Evolutionary conservation across 2,113 vertebrate genomes (phyloP).

Genomic region (Megaleporinus macrocephalus): DNA sequence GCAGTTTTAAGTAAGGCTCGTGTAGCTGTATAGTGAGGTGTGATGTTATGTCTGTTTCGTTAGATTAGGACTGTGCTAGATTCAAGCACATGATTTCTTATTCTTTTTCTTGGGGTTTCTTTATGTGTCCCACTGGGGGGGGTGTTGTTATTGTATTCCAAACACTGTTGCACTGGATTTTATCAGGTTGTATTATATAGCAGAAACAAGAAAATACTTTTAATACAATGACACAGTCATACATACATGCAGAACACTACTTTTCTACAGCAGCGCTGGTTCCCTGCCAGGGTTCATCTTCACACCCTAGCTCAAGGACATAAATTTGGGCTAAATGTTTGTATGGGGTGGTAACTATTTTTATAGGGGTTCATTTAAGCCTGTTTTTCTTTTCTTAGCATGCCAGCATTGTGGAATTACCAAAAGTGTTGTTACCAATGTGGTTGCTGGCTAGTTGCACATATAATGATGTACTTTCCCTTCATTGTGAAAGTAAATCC

Average conservation of each 20-base stretch:
- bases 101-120: background rate
- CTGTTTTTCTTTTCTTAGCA: background rate
- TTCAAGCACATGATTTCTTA: background rate
- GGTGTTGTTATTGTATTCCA: conserved; percentile 1
- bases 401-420: background rate
- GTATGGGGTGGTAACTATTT: background rate
- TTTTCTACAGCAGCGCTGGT: background rate
- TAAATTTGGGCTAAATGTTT: background rate
- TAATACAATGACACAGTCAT: background rate
- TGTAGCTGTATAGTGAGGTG: background rate
- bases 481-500: no score
- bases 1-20: background rate
- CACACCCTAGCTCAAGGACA: background rate
- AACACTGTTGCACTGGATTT: background rate
- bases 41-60: background rate
- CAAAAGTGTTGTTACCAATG: background rate
- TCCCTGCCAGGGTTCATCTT: background rate
- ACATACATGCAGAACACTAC: background rate
- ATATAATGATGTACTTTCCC: background rate
- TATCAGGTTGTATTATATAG: no score
- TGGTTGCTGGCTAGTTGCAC: background rate
- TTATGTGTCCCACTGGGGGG: no score
- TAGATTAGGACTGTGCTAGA: background rate
- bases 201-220: background rate
- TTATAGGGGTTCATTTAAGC: background rate